Percentiles rank a stretch among this genome's conserved stretches.
phyloP scores from a whole-genome alignment of 1,140 invertebrate genomes.

The Drosophila sp. region DNA sequence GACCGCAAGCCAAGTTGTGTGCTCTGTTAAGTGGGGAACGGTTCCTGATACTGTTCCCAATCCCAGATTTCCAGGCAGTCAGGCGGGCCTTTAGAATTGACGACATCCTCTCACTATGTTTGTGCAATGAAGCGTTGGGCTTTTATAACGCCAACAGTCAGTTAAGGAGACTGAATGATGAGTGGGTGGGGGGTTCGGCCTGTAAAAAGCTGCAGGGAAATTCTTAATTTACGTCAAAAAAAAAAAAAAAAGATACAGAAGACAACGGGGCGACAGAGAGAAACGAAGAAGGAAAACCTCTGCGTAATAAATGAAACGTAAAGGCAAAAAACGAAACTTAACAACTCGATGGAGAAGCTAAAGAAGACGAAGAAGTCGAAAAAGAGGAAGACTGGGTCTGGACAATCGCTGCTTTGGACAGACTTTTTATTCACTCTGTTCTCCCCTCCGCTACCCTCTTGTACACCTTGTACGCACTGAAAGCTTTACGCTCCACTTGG shows the following conservation, averaged over 20 bases:
- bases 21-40: conserved; percentile 61
- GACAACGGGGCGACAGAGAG: background rate
- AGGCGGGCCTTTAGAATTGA: conserved; percentile 64
- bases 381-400: conserved; percentile 27
- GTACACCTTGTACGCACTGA: conserved; percentile 53
- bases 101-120: conserved; percentile 63
- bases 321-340: conserved; percentile 65
- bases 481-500: conserved; percentile 76
- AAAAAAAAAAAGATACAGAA: conserved; percentile 20
- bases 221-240: conserved; percentile 71
- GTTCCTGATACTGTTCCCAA: conserved; percentile 5
- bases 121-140: conserved; percentile 77
- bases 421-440: conserved; percentile 25
- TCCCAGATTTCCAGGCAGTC: background rate
- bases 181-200: conserved; percentile 16
- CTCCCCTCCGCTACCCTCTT: conserved; percentile 7
- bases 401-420: conserved; percentile 63
- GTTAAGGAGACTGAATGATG: conserved; percentile 52
- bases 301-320: conserved; percentile 74
- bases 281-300: conserved; percentile 39
- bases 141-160: conserved; percentile 78
- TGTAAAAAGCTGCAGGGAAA: conserved; percentile 70
- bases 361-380: conserved; percentile 9
- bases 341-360: conserved; percentile 41
- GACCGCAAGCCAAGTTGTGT: conserved; percentile 67